These are phyloP conservation scores for Sebastiscus tertius DNA, from an alignment of 2,797 vertebrate species.

Conservation along the genomic window DNA sequence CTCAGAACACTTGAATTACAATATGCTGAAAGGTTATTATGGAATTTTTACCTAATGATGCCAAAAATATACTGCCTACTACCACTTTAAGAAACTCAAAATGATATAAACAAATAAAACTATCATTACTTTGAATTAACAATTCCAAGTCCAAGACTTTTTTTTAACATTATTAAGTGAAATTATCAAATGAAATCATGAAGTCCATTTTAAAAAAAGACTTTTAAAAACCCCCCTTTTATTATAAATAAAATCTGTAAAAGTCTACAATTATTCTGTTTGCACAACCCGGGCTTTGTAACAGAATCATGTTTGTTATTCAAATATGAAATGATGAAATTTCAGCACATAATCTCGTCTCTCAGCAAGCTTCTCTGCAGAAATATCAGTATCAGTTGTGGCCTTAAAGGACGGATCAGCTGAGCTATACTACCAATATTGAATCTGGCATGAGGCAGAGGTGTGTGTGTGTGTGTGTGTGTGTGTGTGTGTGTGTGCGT, in stretches of 20 bases:
- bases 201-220: not conserved
- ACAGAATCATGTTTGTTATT: not conserved
- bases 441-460: not conserved
- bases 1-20: no score
- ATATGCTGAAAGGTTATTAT: no score
- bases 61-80: no score
- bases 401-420: not conserved
- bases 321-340: not conserved
- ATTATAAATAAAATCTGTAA: not conserved
- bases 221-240: not conserved
- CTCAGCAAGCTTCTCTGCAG: not conserved
- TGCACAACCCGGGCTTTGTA: not conserved
- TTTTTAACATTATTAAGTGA: not conserved
- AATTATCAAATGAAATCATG: not conserved
- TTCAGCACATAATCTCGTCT: not conserved
- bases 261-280: not conserved
- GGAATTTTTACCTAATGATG: no score
- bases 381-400: not conserved
- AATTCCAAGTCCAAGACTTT: not conserved
- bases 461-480: not conserved
- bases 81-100: not conserved
- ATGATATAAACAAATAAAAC: not conserved
- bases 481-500: not conserved
- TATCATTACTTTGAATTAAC: not conserved
- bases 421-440: conserved; percentile 12